A percentile compares a stretch with the other conserved stretches of the same genome.
Conservation (phyloP, 2,888 invertebrate species). For the Amiota communis region DNA sequence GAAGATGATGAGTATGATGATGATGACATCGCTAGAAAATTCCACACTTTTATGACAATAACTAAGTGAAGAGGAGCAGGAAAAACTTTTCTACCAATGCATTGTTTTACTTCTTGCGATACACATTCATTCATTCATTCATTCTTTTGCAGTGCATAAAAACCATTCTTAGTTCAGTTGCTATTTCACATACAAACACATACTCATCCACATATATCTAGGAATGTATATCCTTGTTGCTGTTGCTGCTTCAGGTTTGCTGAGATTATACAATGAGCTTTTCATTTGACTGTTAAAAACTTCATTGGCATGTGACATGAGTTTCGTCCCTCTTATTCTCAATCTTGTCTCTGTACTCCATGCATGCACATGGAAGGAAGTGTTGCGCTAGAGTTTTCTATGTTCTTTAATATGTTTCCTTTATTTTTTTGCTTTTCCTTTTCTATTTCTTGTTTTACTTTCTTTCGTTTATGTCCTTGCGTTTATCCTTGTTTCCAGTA, state of each 20-base stretch:
- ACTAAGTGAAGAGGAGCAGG: slow-evolving; percentile 49
- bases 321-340: not conserved
- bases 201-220: slow-evolving; percentile 11
- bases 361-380: not conserved
- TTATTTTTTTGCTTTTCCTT: not conserved
- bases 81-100: slow-evolving; percentile 57
- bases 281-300: slow-evolving; percentile 58
- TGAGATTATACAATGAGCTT: slow-evolving; percentile 60
- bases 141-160: not conserved
- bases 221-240: slow-evolving; percentile 5
- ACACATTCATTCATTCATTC: not conserved
- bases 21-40: slow-evolving; percentile 60
- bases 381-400: too few species aligned
- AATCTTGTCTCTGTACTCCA: not conserved
- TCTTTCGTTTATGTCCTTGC: not conserved
- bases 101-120: slow-evolving; percentile 48
- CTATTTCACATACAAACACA: not conserved
- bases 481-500: not conserved
- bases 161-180: not conserved
- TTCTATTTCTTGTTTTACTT: slow-evolving; percentile 7
- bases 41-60: slow-evolving; percentile 68
- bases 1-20: slow-evolving; percentile 39
- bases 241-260: slow-evolving; percentile 24
- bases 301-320: slow-evolving; percentile 48
- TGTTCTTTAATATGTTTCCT: not conserved